Base-by-base conservation (phyloP, 1,140 invertebrate species). In the Zaprionus camerounensis region DNA sequence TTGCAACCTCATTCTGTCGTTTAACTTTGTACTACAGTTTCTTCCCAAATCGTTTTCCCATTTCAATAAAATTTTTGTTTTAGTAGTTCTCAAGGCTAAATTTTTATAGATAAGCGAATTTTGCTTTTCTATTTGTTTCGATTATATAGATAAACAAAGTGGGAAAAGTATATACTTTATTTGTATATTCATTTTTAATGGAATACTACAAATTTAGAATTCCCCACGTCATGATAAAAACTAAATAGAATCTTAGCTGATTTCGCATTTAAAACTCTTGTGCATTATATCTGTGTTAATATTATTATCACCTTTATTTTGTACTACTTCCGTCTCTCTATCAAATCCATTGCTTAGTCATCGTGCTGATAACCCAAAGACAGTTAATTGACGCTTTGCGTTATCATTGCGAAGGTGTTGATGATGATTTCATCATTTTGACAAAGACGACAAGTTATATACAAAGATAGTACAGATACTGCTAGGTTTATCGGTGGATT, bases 11-110 rank as follows among this genome's bases (percentile, higher is more conserved):
- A 51, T 51, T 20, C 20, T 51, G 46, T 24, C 46, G 20, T 4
- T 51, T 51, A 13, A 51, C 20, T 51, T 22, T 51, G 24, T 17
- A 34, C n/a, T 17, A 17, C 41, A 46, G 36, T 38, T 15, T n/a
- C 41, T 5, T n/a, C 2, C 7, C 2, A 46, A 38, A 38, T 38
- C 17, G n/a, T 17, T 17, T 38, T 38, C 41, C n/a, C 41, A 46
- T 46, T 46, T 46, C 41, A n/a, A 46, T 17, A 46, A n/a, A n/a
- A n/a, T 17, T 46, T 46, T 46, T 5, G 41, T 46, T 46, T 46
- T 12, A 13, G 41, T 12, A 13, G 41, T 46, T 17, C 7, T 17
- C 20, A 51, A 51, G 46, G 46, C 13, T 51, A 24, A 2, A 11
- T 51, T 24, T 2, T 24, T 13, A 51, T 51, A 13, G 24, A 56